Base-by-base conservation (phyloP, 2,113 vertebrate species). In the Picathartes gymnocephalus region DNA sequence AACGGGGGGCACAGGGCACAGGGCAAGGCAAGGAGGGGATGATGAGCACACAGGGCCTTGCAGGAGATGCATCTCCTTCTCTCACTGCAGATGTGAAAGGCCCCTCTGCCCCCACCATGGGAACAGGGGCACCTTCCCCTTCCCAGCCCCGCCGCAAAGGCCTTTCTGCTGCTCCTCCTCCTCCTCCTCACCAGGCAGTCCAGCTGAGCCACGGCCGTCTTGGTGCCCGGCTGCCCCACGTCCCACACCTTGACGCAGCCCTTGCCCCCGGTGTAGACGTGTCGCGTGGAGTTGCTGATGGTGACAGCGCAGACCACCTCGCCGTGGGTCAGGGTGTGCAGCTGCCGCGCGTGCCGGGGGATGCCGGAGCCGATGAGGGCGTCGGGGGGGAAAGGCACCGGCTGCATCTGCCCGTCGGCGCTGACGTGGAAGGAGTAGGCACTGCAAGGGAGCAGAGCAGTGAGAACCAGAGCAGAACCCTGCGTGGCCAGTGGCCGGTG, bases 261-360 rank as follows among this genome's bases (percentile, higher is more conserved):
- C 91, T 98, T 98, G 73, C 98, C 98, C 44, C 98, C 99, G 0
- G 99, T 99, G 98, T 99, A 99, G 86, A 99, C 99, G 13, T 99
- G 99, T 2, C 95, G 98, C 0, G 98, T 99, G 83, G 98, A 99
- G 90, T 97, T 98, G 97, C 99, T 99, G 98, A 99, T 99, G 96
- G 99, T 99, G 97, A 99, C 99, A 0, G 99, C 99, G 0, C 99
- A 99, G 88, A 99, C 99, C 96, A 99, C 99, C 97, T 99, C 99
- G 0, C 99, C 99, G 11, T 99, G 99, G 81, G 82, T 98, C 96
- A 99, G 98, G 13, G 97, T 98, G 98, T 99, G 98, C 76, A 99
- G 98, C 96, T 98, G 98, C 66, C 98, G 98, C 1, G 98, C 98
- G 13, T 98, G 98, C 7, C 98, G 98, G 28, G 98, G 98, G 94